Evolutionary conservation across 2,113 vertebrate species (phyloP).

Genomic region (Geococcyx californianus): DNA sequence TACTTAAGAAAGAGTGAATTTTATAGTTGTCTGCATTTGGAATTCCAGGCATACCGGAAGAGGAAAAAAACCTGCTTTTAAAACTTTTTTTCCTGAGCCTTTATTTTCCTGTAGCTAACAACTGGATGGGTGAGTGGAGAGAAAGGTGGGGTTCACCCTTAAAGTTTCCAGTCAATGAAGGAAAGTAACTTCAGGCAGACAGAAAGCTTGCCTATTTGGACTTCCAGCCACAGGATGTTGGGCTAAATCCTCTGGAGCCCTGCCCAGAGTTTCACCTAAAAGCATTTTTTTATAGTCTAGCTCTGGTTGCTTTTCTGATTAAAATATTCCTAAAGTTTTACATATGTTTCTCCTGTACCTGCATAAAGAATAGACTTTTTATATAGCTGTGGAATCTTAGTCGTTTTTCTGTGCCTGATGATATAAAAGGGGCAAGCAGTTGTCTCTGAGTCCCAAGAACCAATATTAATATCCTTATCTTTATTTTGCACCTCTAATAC

Average conservation of each 20-base stretch:
- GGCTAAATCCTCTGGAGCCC: conserved; percentile 32
- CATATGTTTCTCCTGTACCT: neutral
- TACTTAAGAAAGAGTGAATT: conserved; percentile 12
- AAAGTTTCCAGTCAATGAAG: neutral
- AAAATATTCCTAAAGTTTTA: conserved; percentile 48
- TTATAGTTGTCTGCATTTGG: conserved; percentile 36
- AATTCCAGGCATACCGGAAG: conserved; percentile 67
- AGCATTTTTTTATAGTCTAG: neutral
- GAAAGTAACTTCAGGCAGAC: neutral
- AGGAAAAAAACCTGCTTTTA: neutral
- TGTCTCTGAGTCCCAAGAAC: neutral
- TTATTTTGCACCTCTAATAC: neutral
- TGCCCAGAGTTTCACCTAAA: conserved; percentile 51
- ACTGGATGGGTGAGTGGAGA: conserved; percentile 1
- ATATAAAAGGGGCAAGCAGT: neutral
- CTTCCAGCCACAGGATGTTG: conserved; percentile 16
- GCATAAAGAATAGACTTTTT: conserved; percentile 16
- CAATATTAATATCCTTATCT: neutral
- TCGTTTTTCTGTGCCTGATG: neutral
- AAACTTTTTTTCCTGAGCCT: conserved; percentile 39
- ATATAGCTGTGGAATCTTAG: neutral
- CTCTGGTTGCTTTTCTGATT: neutral
- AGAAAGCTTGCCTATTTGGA: neutral
- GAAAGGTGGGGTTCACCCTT: neutral
- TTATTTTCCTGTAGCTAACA: conserved; percentile 48